Evolutionary conservation across 1,140 invertebrate genomes (phyloP).

Genomic region (Eulimnadia texana): DNA sequence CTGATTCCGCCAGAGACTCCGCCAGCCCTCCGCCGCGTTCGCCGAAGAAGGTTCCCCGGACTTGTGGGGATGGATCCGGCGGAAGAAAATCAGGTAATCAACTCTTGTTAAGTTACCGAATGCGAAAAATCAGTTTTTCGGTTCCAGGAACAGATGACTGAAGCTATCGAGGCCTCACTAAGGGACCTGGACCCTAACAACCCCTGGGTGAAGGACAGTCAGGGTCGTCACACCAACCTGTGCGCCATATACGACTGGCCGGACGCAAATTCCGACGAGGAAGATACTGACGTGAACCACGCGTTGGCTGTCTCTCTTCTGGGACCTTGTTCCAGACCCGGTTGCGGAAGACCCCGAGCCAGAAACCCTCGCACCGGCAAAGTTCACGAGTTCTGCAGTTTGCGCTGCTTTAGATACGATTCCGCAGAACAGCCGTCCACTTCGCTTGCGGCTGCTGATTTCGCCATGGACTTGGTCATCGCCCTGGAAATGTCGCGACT

Average conservation of each 20-base stretch:
- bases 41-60: constrained; percentile 29
- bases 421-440: neutral
- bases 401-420: constrained; percentile 30
- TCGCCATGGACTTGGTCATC: constrained; percentile 48
- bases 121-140: neutral
- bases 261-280: constrained; percentile 42
- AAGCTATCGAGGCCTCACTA: constrained; percentile 35
- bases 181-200: constrained; percentile 37
- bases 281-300: constrained; percentile 21
- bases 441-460: constrained; percentile 29
- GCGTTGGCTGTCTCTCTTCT: constrained; percentile 19
- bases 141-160: constrained; percentile 22
- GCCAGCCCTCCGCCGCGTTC: constrained; percentile 33
- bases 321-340: constrained; percentile 25
- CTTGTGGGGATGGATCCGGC: constrained; percentile 27
- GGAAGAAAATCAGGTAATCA: constrained; percentile 29
- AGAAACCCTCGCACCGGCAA: constrained; percentile 36
- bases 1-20: constrained; percentile 49
- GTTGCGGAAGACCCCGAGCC: constrained; percentile 32
- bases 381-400: constrained; percentile 37
- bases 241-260: constrained; percentile 45
- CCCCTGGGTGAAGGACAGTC: constrained; percentile 39
- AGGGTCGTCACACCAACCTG: constrained; percentile 39
- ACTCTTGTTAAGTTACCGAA: neutral
- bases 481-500: constrained; percentile 53